Evolutionary conservation across 1,140 invertebrate species (phyloP), one percentile per base, ranked within the genome.

Genomic region (Bombus waltoni): DNA sequence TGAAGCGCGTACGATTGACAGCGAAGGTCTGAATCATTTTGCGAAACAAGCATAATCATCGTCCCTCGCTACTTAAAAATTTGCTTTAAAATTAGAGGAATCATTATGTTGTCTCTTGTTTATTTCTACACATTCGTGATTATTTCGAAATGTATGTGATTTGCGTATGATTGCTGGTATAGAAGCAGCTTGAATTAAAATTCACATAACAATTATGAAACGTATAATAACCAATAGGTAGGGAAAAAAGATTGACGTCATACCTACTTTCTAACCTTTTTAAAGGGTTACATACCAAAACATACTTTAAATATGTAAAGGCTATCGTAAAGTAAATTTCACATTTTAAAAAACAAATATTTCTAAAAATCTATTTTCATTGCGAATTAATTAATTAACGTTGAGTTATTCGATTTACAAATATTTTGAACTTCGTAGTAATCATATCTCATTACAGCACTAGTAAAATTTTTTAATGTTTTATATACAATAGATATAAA

Each of bases 121-220:
- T 62, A 13, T 78, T 42, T 35, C 40, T n/a, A 9, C 47, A 40
- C 18, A 3, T 74, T n/a, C 6, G 35, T 4, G 3, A 59, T 74
- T 22, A 1, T 82, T 44, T 47, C 40, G 32, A 47, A n/a, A 72
- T 11, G 2, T 76, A 38, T 76, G 28, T 3, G 28, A 28, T 82
- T 47, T 65, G 73, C 11, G 2, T 40, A 3, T 42, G 32, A 35
- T 44, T 65, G 25, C 9, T 32, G n/a, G 10, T n/a, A n/a, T n/a
- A n/a, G 15, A 40, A 28, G 5, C 18, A 10, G 40, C n/a, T 77
- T 6, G 32, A n/a, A 78, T 84, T 68, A 59, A 71, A 83, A 71
- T 25, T 57, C 47, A 44, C 82, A 53, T 44, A 78, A 78, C 75
- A 66, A 59, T 84, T 84, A 62, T 42, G 66, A 71, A 84, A 84